These are phyloP conservation scores for Lutraria lutraria DNA, from an alignment of 2,888 invertebrate species.

Conservation along the genomic window DNA sequence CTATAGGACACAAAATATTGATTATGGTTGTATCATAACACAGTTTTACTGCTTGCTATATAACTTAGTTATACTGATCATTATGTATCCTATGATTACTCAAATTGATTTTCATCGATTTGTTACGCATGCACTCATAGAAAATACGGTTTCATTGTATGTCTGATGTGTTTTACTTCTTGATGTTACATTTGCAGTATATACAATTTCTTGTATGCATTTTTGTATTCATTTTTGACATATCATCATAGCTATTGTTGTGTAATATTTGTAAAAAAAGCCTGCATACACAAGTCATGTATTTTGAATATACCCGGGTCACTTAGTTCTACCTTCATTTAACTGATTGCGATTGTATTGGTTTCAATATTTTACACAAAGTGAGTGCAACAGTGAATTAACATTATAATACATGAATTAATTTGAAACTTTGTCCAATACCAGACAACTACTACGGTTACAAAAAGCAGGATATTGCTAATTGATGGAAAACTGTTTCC, in stretches of 20 bases:
- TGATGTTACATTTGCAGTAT: not conserved
- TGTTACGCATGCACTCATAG: not conserved
- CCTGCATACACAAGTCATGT: too few relatives aligned
- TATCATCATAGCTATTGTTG: too few relatives aligned
- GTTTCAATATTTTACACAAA: not conserved
- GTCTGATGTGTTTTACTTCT: not conserved
- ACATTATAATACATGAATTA: not conserved
- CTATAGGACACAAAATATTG: not conserved
- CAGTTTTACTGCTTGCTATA: not conserved
- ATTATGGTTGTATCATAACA: not conserved
- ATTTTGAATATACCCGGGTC: too few relatives aligned
- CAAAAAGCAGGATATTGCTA: not conserved
- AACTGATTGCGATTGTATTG: not conserved
- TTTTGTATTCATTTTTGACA: too few relatives aligned
- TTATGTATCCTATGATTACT: not conserved
- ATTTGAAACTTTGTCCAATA: not conserved
- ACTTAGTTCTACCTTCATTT: too few relatives aligned
- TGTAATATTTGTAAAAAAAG: too few relatives aligned
- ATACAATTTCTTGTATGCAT: too few relatives aligned
- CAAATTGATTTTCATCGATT: not conserved
- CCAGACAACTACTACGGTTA: not conserved
- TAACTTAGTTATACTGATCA: not conserved
- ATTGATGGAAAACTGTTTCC: constrained; percentile 21
- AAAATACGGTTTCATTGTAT: not conserved
- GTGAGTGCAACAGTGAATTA: not conserved